A percentile compares a stretch with the other conserved stretches of the same genome.
Evolutionary conservation across 1,140 invertebrate species (phyloP).

Genomic region (Drosophila nigrodunni): DNA sequence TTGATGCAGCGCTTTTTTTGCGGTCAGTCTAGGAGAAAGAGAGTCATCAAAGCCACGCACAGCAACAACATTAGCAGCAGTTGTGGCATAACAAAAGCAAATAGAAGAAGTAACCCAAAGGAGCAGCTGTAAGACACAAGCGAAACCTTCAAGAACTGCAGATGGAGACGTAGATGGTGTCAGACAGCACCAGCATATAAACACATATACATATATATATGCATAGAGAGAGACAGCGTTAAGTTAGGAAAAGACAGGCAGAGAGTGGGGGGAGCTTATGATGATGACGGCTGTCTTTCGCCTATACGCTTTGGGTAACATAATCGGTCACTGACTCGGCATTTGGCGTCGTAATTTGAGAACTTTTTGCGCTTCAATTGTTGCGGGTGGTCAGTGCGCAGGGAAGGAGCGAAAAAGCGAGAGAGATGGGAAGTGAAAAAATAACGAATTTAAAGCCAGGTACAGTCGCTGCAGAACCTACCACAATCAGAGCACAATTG

Average conservation of each 20-base stretch:
- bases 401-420: not conserved
- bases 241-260: not conserved
- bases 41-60: constrained; percentile 67
- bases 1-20: constrained; percentile 66
- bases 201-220: not conserved
- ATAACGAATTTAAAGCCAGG: too few relatives aligned
- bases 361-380: constrained; percentile 65
- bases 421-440: not conserved
- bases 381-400: constrained; percentile 73
- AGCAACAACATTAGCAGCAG: constrained; percentile 2
- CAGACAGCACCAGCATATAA: not conserved
- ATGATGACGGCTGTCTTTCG: constrained; percentile 68
- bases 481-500: constrained; percentile 71
- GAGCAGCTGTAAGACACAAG: constrained; percentile 45
- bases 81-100: constrained; percentile 63
- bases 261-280: constrained; percentile 32
- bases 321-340: constrained; percentile 82
- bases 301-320: constrained; percentile 76
- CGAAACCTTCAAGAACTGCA: constrained; percentile 4
- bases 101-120: constrained; percentile 57
- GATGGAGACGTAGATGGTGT: constrained; percentile 18
- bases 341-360: constrained; percentile 81
- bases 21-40: constrained; percentile 50
- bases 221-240: not conserved
- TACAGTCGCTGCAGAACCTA: constrained; percentile 37